These are phyloP conservation scores for Scarus forsteni DNA, from an alignment of 2,797 vertebrate species.

Conservation along the genomic window DNA sequence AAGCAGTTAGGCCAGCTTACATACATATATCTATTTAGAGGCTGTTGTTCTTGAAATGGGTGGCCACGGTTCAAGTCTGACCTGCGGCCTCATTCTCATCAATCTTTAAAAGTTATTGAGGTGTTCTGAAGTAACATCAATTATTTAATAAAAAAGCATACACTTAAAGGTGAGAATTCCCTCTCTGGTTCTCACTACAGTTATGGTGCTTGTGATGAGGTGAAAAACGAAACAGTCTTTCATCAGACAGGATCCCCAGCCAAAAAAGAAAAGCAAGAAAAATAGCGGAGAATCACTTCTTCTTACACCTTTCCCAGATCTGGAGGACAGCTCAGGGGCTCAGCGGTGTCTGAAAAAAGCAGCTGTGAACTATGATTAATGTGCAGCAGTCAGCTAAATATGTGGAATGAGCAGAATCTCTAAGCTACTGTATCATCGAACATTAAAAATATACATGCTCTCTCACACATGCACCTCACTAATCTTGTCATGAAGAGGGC, in stretches of 20 bases:
- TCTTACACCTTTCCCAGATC: slow-evolving; percentile 29
- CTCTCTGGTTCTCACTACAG: not conserved
- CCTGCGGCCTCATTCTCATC: too few relatives aligned
- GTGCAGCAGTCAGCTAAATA: slow-evolving; percentile 55
- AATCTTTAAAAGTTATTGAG: too few relatives aligned
- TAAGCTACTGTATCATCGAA: slow-evolving; percentile 47
- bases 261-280: not conserved
- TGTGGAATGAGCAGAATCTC: slow-evolving; percentile 46
- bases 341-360: slow-evolving; percentile 46
- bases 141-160: not conserved
- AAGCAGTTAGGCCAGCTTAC: too few relatives aligned
- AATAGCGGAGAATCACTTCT: slow-evolving; percentile 9
- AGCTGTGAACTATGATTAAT: slow-evolving; percentile 62
- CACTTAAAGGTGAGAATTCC: not conserved
- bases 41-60: too few relatives aligned
- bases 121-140: too few relatives aligned
- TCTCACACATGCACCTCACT: slow-evolving; percentile 51
- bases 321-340: slow-evolving; percentile 54
- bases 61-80: too few relatives aligned
- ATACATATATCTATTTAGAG: too few relatives aligned
- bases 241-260: not conserved
- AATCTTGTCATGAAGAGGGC: slow-evolving; percentile 56
- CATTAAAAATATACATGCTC: slow-evolving; percentile 11
- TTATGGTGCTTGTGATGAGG: not conserved
- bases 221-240: not conserved